Base-by-base conservation (phyloP, 2,888 invertebrate species). In the Drosophila picticornis region DNA sequence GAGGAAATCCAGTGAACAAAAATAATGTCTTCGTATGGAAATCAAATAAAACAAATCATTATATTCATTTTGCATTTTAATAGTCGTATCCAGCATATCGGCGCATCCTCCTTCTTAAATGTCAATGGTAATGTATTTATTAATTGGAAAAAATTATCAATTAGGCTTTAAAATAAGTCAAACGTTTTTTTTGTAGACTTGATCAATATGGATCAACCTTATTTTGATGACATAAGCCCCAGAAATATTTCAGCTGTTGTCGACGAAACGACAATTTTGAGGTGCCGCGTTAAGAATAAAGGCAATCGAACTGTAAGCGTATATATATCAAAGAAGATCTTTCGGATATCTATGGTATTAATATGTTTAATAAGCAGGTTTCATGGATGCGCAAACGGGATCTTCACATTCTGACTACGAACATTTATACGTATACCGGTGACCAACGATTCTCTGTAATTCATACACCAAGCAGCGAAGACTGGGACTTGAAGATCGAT, bases 381-480 rank as follows among this genome's bases (percentile, higher is more conserved):
- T 93, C 93, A 2, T 93, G 93, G 93, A 93, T 93, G 93, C 91
- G 93, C 4, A 93, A 93, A 75, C 89, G 93, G 19, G 93, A 93
- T 75, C 94, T 97, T 32, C 97, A 97, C 93, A 97, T 98, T 92
- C 94, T 98, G 75, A 97, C 97, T 0, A 96, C 96, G 19, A 95
- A 96, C 91, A 96, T 97, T 87, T 96, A 96, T 94, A 97, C 97
- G 38, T 98, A 97, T 93, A 97, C 97, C 2, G 97, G 97, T 0
- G 98, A 98, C 93, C 97, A 95, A 25, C 94, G 98, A 87, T 98
- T 98, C 94, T 96, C 97, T 88, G 97, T 97, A 2, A 94, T 96
- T 27, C 97, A 97, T 92, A 96, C 97, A 0, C 96, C 97, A 80
- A 96, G 96, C 11, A 96, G 96, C 29, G 97, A 97, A 92, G 97